Base-by-base conservation (phyloP, 2,888 invertebrate species). In the Myopa tessellatipennis region DNA sequence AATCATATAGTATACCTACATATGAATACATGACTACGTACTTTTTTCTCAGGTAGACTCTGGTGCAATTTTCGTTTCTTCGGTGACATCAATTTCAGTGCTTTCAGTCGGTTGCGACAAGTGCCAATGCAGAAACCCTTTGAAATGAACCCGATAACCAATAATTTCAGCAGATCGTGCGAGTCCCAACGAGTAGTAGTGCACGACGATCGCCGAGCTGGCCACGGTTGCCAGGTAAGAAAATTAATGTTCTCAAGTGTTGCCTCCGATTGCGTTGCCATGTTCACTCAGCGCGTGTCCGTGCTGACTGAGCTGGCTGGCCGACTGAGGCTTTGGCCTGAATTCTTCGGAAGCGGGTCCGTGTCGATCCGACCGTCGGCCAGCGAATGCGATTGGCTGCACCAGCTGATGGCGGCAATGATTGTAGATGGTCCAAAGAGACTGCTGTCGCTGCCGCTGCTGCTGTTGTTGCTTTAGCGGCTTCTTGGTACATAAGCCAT, bases 221-320 rank as follows among this genome's bases (percentile, higher is more conserved):
- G 7, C 7, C 3, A 50, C 45, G 40, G 14, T n/a, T 26, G 61
- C n/a, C 78, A 78, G 78, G 78, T 73, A 78, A 78, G 58, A 76
- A 76, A 78, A 78, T 73, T 75, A 50, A 76, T 78, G 78, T 78
- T 76, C 76, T 50, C 61, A 69, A 76, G 78, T 76, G 78, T 78
- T 73, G 72, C 50, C 34, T 16, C 72, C 76, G 75, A 72, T 76
- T 67, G 76, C 76, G 60, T 74, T 78, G 72, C 73, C 68, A 72
- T 78, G 78, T 76, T 73, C 69, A 69, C 58, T 58, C 58, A 75
- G 69, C 75, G 69, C 69, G 75, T 75, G 75, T 75, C 52, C 52
- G 74, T 18, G 40, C 73, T 50, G 34, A 26, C 61, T 72, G 61
- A 40, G 36, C 55, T 36, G 50, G n/a, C n/a, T n/a, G n/a, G n/a